A percentile compares a stretch with the other conserved stretches of the same genome.
These are phyloP conservation scores for Lasioglossum calceatum DNA, from an alignment of 2,888 invertebrate species.

Conservation along the genomic window DNA sequence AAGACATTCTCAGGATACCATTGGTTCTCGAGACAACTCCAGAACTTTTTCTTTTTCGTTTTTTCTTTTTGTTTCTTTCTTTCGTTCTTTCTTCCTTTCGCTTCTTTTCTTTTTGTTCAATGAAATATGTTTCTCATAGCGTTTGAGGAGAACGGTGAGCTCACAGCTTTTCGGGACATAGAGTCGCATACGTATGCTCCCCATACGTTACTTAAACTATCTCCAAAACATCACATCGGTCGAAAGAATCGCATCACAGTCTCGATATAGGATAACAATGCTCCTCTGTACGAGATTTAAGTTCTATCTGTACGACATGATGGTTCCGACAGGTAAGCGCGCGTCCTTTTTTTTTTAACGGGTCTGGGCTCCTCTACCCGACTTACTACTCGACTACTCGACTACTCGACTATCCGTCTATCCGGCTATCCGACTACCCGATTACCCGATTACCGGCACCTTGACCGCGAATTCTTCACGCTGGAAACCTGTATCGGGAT, in stretches of 20 bases:
- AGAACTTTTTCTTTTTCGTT: neutral
- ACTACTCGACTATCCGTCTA: neutral
- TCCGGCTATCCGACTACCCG: neutral
- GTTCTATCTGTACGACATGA: conserved; percentile 17
- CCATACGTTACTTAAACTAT: neutral
- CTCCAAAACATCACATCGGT: neutral
- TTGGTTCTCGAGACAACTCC: neutral
- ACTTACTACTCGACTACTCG: neutral
- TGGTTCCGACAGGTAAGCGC: conserved; percentile 21
- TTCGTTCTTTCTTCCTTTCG: neutral
- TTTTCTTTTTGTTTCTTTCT: neutral
- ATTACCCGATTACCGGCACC: neutral
- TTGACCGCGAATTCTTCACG: conserved; percentile 12
- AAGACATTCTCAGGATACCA: neutral
- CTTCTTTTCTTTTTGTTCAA: neutral
- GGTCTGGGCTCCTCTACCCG: neutral
- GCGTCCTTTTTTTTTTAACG: conserved; percentile 12
- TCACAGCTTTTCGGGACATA: neutral
- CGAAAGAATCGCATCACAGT: conserved; percentile 9
- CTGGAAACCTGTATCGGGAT: conserved; percentile 11
- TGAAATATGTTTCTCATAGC: neutral
- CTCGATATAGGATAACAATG: conserved; percentile 5
- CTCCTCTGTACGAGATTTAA: neutral
- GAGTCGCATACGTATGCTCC: neutral
- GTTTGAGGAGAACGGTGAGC: neutral